A percentile compares a stretch with the other conserved stretches of the same genome.
Conservation (phyloP, 2,888 invertebrate species). For the Meteorus colon region DNA sequence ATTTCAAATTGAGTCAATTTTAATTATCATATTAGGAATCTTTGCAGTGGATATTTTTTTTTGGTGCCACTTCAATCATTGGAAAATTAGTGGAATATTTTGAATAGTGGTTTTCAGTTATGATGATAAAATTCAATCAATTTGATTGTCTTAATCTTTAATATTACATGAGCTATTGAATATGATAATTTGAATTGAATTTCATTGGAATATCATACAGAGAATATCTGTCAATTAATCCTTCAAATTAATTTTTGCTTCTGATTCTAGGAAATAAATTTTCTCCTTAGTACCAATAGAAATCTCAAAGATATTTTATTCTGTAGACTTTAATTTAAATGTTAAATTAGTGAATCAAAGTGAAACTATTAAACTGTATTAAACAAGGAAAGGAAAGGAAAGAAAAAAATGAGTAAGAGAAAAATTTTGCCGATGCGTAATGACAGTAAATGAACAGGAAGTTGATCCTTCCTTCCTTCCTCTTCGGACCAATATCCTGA, state of each 20-base stretch:
- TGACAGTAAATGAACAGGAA: conserved; percentile 56
- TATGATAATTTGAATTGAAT: no score
- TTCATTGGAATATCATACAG: no score
- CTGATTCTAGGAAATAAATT: neutral
- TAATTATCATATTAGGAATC: no score
- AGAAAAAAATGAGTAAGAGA: conserved; percentile 45
- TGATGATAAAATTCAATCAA: no score
- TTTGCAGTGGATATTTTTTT: no score
- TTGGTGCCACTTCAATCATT: no score
- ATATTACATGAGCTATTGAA: no score
- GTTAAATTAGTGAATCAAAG: neutral
- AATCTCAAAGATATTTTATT: neutral
- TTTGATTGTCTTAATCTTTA: no score
- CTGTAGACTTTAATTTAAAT: neutral
- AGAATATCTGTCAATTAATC: neutral
- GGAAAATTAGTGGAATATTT: no score
- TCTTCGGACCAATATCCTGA: conserved; percentile 68
- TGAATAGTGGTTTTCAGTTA: no score
- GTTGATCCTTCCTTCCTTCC: conserved; percentile 62
- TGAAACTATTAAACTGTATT: neutral
- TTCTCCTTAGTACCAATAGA: no score
- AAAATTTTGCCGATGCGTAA: conserved; percentile 24
- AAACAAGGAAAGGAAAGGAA: conserved; percentile 43
- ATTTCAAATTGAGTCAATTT: no score
- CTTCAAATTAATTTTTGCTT: neutral